Base-by-base conservation (phyloP, 2,113 vertebrate genomes). In the Capra hircus region DNA sequence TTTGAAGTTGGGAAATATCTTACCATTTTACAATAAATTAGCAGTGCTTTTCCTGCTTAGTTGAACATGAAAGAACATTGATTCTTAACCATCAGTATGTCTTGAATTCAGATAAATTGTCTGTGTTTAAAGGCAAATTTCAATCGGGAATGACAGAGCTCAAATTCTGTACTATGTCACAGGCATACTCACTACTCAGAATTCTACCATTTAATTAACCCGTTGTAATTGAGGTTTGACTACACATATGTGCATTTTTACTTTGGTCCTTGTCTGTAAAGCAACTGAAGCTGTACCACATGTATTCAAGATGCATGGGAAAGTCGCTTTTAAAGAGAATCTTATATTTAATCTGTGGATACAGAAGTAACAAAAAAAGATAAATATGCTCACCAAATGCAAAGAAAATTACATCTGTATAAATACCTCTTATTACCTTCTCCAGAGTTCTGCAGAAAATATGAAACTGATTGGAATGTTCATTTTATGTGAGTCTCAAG, bases 401-500 rank as follows among this genome's bases (percentile, higher is more conserved):
- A 95, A 95, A 96, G 90, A 95, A 95, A 97, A 97, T 98, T 98
- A 48, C 80, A 95, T 94, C 93, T 33, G 36, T 81, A 92, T 97
- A 97, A 98, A 88, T 96, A 45, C 25, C 48, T 97, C 91, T 88
- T 81, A 97, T 97, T 98, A 93, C 86, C 91, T 87, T 95, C 91
- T 88, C 57, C 25, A 89, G 50, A 95, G 71, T 67, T 94, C 3
- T 92, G 40, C 62, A 77, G 62, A 94, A 96, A 91, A 93, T 94
- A 97, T 88, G 88, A 98, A 98, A 90, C 88, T 82, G 81, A 28
- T 96, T 95, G 15, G 4, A 98, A 82, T 83, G 87, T n/a, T 97
- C 85, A 95, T 97, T 98, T 98, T 97, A 93, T 92, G n/a, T 94
- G 93, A 3, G 21, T 98, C 82, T 97, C 94, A 80, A 93, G 78